Base-by-base conservation (phyloP, 1,140 invertebrate genomes). In the Pteromalus puparum region DNA sequence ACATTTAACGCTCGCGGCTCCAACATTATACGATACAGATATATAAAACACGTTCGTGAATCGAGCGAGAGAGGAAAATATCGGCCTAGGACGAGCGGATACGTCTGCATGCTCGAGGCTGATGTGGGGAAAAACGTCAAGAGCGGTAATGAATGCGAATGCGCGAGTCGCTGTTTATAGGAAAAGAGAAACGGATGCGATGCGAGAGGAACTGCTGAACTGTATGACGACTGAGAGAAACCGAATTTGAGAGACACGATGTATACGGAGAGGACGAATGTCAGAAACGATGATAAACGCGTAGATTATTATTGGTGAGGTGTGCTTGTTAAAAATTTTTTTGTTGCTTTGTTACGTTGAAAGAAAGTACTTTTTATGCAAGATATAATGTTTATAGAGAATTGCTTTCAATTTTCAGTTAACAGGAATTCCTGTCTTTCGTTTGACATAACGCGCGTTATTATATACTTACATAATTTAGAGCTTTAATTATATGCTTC, bases 161-260 rank as follows among this genome's bases (percentile, higher is more conserved):
- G 67, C 67, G 15, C 67, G 67, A 67, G n/a, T 67, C 65, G 65
- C 12, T 67, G 7, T 67, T n/a, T 18, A 24, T 24, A 24, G 4
- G 12, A 70, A n/a, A n/a, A 68, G 67, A 68, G 24, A 68, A 68
- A 68, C 67, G 67, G 61, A 67, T 67, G 61, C 61, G 61, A 13
- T 13, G 9, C 67, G 84, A 85, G 83, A 86, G 82, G 86, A 79
- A 73, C 61, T 68, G n/a, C 48, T 48, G 81, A 34, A 34, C 34
- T 5, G 34, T 53, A 53, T n/a, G n/a, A 18, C 48, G 48, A 53
- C 15, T 1, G 15, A 53, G 18, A 53, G 48, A 53, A 53, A 53
- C 48, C 48, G 48, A 53, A 53, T 53, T 53, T 15, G 48, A 53
- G 48, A 53, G 67, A 9, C n/a, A n/a, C n/a, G n/a, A n/a, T n/a